phyloP scores from a whole-genome alignment of 2,113 vertebrate genomes.

The Lipotes vexillifer region DNA sequence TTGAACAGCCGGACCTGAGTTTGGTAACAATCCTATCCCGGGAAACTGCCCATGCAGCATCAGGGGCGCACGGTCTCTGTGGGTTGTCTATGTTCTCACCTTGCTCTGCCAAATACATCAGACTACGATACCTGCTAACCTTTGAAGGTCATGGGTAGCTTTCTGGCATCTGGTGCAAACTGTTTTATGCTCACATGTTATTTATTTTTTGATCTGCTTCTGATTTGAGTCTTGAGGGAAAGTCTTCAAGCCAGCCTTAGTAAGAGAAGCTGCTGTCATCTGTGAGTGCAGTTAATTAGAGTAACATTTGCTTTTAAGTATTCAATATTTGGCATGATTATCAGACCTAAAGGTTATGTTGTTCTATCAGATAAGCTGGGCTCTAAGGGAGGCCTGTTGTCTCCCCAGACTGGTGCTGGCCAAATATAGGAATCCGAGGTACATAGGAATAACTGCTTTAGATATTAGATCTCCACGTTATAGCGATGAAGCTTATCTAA shows the following conservation, averaged over 20 bases:
- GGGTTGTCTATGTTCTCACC: neutral
- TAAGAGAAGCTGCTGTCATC: slow-evolving; percentile 45
- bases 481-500: slow-evolving; percentile 31
- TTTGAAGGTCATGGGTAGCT: slow-evolving; percentile 26
- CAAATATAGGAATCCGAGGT: slow-evolving; percentile 52
- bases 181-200: neutral
- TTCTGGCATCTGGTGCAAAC: neutral
- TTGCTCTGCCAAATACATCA: neutral
- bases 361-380: slow-evolving; percentile 65
- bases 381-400: slow-evolving; percentile 52
- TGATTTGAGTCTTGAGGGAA: slow-evolving; percentile 36
- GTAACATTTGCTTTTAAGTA: slow-evolving; percentile 74
- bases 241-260: slow-evolving; percentile 8
- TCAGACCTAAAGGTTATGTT: slow-evolving; percentile 70
- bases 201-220: neutral
- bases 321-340: slow-evolving; percentile 64
- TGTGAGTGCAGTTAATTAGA: slow-evolving; percentile 73
- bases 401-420: slow-evolving; percentile 46
- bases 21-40: neutral
- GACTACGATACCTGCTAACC: neutral
- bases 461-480: slow-evolving; percentile 63
- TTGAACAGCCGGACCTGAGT: neutral
- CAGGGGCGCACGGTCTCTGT: neutral
- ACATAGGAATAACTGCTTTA: slow-evolving; percentile 44
- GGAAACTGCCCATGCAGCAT: neutral